Evolutionary conservation across 2,113 vertebrate species (phyloP).

Genomic region (Coptodon rendalli): DNA sequence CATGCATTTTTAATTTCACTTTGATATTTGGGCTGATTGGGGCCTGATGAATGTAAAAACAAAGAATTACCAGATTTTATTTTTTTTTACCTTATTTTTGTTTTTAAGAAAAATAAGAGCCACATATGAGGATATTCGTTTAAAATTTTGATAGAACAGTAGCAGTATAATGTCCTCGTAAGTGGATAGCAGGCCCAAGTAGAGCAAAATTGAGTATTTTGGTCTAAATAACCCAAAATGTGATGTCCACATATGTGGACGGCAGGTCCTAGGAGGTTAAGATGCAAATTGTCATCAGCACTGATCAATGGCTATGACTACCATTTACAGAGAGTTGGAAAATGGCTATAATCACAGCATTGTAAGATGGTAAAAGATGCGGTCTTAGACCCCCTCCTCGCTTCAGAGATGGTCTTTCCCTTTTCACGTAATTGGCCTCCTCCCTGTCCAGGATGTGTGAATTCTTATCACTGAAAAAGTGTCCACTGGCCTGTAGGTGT

Average conservation of each 20-base stretch:
- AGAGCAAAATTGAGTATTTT: neutral
- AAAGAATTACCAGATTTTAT: no score
- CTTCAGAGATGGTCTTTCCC: neutral
- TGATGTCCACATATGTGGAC: neutral
- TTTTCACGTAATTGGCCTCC: neutral
- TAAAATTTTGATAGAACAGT: neutral
- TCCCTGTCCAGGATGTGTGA: neutral
- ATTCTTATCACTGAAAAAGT: neutral
- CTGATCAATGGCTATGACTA: neutral
- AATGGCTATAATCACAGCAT: neutral
- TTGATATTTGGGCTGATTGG: no score
- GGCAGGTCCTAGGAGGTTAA: neutral
- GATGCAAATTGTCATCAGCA: neutral
- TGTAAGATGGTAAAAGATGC: neutral
- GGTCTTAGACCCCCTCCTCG: neutral
- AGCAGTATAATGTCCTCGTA: neutral
- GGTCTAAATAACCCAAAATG: neutral
- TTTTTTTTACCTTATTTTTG: no score
- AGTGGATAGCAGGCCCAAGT: neutral
- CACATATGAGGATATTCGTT: neutral
- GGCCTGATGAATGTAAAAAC: no score
- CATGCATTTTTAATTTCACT: no score
- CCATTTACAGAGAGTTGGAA: neutral
- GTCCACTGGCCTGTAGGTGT: neutral
- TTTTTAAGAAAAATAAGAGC: no score